Evolutionary conservation across 2,888 invertebrate species (phyloP).

Genomic region (Oxycera nigricornis): DNA sequence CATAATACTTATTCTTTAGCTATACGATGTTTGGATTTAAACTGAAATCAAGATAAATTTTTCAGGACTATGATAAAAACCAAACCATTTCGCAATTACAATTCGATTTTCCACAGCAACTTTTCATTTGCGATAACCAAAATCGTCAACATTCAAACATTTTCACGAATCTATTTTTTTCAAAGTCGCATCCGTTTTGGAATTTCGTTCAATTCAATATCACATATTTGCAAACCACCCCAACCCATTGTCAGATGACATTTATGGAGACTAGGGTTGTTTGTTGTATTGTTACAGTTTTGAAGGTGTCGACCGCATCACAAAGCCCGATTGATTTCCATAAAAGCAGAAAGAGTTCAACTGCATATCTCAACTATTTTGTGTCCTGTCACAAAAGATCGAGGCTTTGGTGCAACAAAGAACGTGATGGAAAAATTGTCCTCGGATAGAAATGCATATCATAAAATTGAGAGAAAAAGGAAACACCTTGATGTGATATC

Average conservation of each 20-base stretch:
- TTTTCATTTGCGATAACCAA: no score
- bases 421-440: constrained; percentile 2
- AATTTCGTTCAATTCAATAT: no score
- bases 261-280: constrained; percentile 11
- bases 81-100: no score
- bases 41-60: no score
- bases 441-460: constrained; percentile 21
- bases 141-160: no score
- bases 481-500: constrained; percentile 45
- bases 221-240: constrained; percentile 40
- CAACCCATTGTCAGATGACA: background rate
- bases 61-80: no score
- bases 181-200: no score
- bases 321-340: background rate
- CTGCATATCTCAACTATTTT: background rate
- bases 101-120: no score
- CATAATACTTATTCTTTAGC: no score
- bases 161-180: no score
- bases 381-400: constrained; percentile 22
- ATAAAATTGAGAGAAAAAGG: constrained; percentile 41
- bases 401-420: background rate
- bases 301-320: constrained; percentile 37
- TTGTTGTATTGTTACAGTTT: constrained; percentile 28
- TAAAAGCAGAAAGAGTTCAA: background rate
- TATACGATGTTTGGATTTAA: no score